Base-by-base conservation (phyloP, 1,140 invertebrate genomes). In the Cotesia vestalis region DNA sequence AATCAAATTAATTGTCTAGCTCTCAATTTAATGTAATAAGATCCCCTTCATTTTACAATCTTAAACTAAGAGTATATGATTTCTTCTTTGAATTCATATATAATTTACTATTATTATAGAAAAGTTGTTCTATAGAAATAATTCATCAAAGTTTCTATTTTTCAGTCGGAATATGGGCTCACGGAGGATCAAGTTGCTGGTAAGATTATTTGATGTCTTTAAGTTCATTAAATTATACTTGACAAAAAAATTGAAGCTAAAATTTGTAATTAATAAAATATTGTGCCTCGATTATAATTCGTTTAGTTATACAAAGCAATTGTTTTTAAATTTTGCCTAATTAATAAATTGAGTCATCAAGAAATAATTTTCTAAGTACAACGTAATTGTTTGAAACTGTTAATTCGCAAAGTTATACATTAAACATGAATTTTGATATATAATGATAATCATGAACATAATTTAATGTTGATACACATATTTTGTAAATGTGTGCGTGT, bases 131-230 rank as follows among this genome's bases (percentile, higher is more conserved):
- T 4, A 12, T 8, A 62, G 51, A 46, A 35, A n/a, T 70, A 52
- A 52, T 70, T 14, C 6, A 62, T 51, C 12, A 36, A 34, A 17
- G 74, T 79, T 72, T 70, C 80, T 85, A 80, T 85, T 80, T 90
- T 91, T 79, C 88, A 95, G 94, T 91, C 91, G 70, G 94, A 95
- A 84, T 95, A 94, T 89, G 94, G 94, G 77, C 90, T 95, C 66
- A 93, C 93, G 67, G 93, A 95, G 84, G 94, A 95, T 82, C 93
- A 94, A 90, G 93, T 94, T 67, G 92, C 92, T 77, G 92, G 91
- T 93, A 88, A 87, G 86, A 80, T 75, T 14, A n/a, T 46, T 66
- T 34, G 8, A 71, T 14, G 3, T 46, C 11, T 9, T 46, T 14
- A 27, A 14, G 12, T 53, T 66, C 12, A 59, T 66, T n/a, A 60